Evolutionary conservation across 2,797 vertebrate species (phyloP).

Genomic region (Falco novaeseelandiae): DNA sequence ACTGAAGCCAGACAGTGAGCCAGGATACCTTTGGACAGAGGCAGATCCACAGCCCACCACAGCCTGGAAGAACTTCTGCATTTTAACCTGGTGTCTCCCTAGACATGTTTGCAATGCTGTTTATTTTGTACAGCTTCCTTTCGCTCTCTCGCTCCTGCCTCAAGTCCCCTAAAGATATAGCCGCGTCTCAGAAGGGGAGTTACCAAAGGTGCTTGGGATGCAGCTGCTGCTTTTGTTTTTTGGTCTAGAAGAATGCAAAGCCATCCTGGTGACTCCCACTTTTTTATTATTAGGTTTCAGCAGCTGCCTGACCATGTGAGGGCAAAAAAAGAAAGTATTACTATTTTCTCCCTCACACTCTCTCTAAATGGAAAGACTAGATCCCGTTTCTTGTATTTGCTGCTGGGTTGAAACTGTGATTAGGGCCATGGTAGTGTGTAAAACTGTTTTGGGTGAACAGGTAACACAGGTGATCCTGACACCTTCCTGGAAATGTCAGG

Average conservation of each 20-base stretch:
- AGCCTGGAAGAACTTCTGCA: neutral
- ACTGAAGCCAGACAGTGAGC: neutral
- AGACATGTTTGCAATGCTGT: neutral
- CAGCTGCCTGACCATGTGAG: neutral
- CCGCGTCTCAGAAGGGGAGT: neutral
- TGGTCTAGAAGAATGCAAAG: neutral
- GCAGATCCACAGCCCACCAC: neutral
- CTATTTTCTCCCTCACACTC: neutral
- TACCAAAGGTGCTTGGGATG: neutral
- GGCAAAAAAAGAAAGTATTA: neutral
- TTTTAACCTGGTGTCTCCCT: neutral
- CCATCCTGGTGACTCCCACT: neutral
- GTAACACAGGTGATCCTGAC: neutral
- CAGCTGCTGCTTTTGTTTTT: neutral
- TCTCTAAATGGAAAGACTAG: neutral
- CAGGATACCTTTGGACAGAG: neutral
- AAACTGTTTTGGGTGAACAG: neutral
- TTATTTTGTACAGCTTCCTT: neutral
- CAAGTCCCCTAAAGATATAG: neutral
- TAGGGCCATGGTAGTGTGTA: neutral
- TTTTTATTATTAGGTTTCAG: constrained; percentile 4
- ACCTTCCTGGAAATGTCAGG: neutral
- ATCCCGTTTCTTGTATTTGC: neutral
- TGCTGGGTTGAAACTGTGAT: neutral
- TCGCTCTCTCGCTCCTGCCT: neutral